phyloP scores from a whole-genome alignment of 1,140 invertebrate genomes.

The Dendrolimus punctatus region DNA sequence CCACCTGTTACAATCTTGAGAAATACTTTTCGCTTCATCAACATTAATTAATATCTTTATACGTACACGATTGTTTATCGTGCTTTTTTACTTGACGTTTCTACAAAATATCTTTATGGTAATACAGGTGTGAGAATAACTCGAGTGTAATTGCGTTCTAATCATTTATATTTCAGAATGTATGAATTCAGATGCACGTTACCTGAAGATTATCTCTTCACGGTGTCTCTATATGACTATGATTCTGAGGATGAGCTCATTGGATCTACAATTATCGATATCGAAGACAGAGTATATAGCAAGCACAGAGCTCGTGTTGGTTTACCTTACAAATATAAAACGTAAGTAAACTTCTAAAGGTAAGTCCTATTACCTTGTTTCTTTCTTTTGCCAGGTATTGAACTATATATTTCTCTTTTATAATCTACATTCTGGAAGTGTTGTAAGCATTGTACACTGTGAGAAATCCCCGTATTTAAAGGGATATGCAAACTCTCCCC shows the following conservation, averaged over 20 bases:
- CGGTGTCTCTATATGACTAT: slow-evolving; percentile 84
- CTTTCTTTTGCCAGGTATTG: too few relatives aligned
- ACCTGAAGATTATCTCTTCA: slow-evolving; percentile 79
- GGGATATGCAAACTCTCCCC: too few relatives aligned
- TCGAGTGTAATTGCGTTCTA: not conserved
- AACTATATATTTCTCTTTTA: too few relatives aligned
- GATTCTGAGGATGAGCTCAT: slow-evolving; percentile 87
- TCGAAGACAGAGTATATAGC: slow-evolving; percentile 90
- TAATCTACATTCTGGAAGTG: too few relatives aligned
- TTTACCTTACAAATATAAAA: slow-evolving; percentile 78
- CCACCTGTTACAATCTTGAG: too few relatives aligned
- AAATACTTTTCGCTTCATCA: too few relatives aligned
- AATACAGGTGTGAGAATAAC: not conserved
- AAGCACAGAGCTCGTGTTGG: slow-evolving; percentile 86
- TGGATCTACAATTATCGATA: slow-evolving; percentile 87
- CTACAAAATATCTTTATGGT: not conserved
- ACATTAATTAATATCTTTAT: too few relatives aligned
- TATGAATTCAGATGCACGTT: slow-evolving; percentile 84
- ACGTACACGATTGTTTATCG: too few relatives aligned
- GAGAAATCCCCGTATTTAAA: too few relatives aligned
- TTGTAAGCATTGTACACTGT: too few relatives aligned
- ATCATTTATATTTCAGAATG: slow-evolving; percentile 70
- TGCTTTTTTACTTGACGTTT: too few relatives aligned
- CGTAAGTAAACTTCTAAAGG: slow-evolving; percentile 49
- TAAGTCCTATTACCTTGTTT: not conserved